These are phyloP conservation scores for Pristionchus arcanus DNA, from an alignment of 2,888 invertebrate species.

Conservation along the genomic window DNA sequence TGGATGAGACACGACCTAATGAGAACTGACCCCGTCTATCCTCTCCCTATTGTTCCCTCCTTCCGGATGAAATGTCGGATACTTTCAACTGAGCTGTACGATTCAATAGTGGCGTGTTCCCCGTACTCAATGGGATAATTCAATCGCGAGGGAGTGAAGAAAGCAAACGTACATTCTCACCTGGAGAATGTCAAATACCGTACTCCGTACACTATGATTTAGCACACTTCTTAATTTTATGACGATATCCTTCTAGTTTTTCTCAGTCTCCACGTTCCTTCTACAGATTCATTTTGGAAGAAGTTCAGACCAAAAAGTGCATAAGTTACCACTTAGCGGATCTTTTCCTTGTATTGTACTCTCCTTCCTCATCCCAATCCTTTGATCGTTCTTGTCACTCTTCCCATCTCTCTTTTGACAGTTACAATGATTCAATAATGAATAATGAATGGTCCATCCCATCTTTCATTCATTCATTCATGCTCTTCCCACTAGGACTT, in stretches of 20 bases:
- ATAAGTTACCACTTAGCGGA: no score
- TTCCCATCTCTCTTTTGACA: background rate
- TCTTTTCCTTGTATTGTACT: no score
- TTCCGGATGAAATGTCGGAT: background rate
- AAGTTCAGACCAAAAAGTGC: no score
- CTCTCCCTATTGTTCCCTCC: background rate
- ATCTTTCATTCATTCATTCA: constrained; percentile 32
- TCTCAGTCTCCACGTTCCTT: background rate
- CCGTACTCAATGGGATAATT: background rate
- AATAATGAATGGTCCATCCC: constrained; percentile 3
- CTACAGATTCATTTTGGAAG: no score
- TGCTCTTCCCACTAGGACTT: background rate
- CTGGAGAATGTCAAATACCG: background rate
- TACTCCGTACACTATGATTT: background rate
- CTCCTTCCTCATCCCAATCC: no score
- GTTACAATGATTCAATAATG: background rate
- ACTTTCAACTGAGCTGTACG: background rate
- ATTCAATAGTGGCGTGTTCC: background rate
- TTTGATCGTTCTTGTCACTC: no score
- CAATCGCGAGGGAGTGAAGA: background rate
- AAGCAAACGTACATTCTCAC: background rate
- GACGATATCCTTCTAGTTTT: background rate
- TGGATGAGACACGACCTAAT: constrained; percentile 18
- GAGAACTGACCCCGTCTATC: constrained; percentile 31
- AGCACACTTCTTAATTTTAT: background rate